Conservation (phyloP, 1,140 invertebrate species). For the Dinoponera quadriceps region DNA sequence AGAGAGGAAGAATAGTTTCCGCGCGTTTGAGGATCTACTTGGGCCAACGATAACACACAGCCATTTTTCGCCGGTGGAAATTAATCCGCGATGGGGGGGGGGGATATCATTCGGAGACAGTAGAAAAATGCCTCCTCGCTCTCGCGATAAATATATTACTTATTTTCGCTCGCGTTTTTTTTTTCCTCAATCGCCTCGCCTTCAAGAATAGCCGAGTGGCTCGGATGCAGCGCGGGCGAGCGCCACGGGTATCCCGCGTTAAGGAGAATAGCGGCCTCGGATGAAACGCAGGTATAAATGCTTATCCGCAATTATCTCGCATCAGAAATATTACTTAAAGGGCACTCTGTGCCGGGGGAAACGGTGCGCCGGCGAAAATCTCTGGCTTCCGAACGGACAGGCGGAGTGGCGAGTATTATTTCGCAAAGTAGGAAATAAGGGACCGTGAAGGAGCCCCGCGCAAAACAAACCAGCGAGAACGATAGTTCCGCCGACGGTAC, state of each 20-base stretch:
- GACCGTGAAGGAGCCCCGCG: slow-evolving; percentile 16
- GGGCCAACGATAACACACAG: slow-evolving; percentile 24
- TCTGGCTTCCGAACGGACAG: not conserved
- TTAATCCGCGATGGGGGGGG: slow-evolving; percentile 9
- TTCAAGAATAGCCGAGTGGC: not conserved
- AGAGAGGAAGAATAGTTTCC: slow-evolving; percentile 26
- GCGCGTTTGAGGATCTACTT: slow-evolving; percentile 26
- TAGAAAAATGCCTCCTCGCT: not conserved
- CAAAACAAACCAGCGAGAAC: slow-evolving; percentile 9
- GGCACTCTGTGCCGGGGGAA: no score
- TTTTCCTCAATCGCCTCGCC: not conserved
- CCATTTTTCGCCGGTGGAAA: slow-evolving; percentile 38
- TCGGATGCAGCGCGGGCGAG: no score
- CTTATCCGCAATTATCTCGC: slow-evolving; percentile 3
- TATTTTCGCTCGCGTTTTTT: not conserved
- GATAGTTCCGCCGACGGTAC: not conserved
- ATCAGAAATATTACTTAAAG: slow-evolving; percentile 11
- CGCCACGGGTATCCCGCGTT: not conserved
- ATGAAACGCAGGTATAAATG: not conserved
- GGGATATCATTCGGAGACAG: not conserved
- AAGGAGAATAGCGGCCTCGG: slow-evolving; percentile 2
- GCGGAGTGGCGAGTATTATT: slow-evolving; percentile 3
- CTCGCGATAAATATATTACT: not conserved
- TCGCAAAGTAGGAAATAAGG: slow-evolving; percentile 27
- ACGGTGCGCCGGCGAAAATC: not conserved